Evolutionary conservation across 1,140 invertebrate species (phyloP), one percentile per base, ranked within the genome.

Genomic region (Himalopsyche phryganea): DNA sequence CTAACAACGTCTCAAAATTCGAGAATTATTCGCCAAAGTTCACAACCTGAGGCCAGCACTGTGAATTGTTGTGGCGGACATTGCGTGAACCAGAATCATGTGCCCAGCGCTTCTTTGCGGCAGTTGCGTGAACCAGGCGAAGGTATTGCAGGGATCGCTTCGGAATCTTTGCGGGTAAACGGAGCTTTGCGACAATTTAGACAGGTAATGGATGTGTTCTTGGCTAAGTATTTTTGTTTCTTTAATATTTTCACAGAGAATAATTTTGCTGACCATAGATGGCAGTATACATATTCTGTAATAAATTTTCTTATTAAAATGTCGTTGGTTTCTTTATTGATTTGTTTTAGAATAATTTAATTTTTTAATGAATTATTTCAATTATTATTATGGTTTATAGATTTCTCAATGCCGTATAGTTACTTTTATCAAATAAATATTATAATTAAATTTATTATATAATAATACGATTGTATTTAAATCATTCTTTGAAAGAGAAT

Each of bases 111-210:
- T 66, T 94, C 91, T 1, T 75, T 93, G 68, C 85, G 91, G 66
- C 89, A 93, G 69, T 79, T 94, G 15, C 80, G 89, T 45, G 89
- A 91, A 76, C 85, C 86, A 15, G 83, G 84, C 32, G 90, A 94
- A 69, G 91, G 91, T 47, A 93, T 95, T 55, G 92, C 92, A n/a
- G 92, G 92, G 67, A 98, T 98, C 68, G 95, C 94, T 1, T 93
- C 93, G n/a, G 94, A 97, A 76, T 96, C 94, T 28, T 83, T 98
- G 66, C 83, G 95, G 63, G 93, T 98, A 76, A 98, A 97, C 79
- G 95, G 96, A 46, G 95, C 93, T 58, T 92, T 98, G 78, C 83
- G 93, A 65, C 93, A 94, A 67, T 98, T 97, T 77, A 93, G 94
- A 78, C 94, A 98, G 89, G 92, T 94, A 84, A 82, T 35, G 52